These are phyloP conservation scores for Aelia acuminata DNA, from an alignment of 2,888 invertebrate genomes.

Conservation along the genomic window DNA sequence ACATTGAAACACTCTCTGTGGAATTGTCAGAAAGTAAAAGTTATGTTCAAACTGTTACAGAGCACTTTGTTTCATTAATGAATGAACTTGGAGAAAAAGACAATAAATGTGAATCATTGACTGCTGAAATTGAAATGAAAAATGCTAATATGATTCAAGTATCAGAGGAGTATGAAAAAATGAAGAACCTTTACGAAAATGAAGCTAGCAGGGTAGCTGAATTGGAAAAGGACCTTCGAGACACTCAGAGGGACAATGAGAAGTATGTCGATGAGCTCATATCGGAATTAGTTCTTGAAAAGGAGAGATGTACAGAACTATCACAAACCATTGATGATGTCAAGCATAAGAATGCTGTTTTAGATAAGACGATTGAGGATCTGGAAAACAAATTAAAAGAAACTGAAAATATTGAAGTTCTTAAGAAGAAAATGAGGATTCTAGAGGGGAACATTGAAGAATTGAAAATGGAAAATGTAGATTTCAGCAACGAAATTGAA, in stretches of 20 bases:
- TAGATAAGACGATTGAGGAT: conserved; percentile 25
- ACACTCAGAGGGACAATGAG: conserved; percentile 60
- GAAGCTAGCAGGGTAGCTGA: conserved; percentile 56
- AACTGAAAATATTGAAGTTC: conserved; percentile 31
- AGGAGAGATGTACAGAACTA: conserved; percentile 63
- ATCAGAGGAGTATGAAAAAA: conserved; percentile 63
- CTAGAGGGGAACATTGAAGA: conserved; percentile 55
- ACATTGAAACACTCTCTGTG: conserved; percentile 58
- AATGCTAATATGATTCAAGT: conserved; percentile 62
- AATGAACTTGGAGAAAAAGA: conserved; percentile 61
- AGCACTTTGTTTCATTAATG: conserved; percentile 62
- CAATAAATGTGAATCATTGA: conserved; percentile 57
- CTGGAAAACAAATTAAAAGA: conserved; percentile 52
- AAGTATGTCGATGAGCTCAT: conserved; percentile 65
- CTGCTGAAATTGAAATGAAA: conserved; percentile 63
- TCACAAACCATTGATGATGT: conserved; percentile 55
- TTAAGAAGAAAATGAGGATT: conserved; percentile 53
- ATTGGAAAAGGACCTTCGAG: conserved; percentile 61
- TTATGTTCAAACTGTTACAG: conserved; percentile 62
- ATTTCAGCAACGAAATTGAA: conserved; percentile 55
- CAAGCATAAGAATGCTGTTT: conserved; percentile 41
- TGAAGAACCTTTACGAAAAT: conserved; percentile 60
- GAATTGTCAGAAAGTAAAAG: conserved; percentile 62
- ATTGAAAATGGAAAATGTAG: conserved; percentile 57
- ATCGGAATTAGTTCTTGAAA: conserved; percentile 65